These are phyloP conservation scores for Drosophila neotestacea DNA, from an alignment of 2,888 invertebrate genomes.

Conservation along the genomic window DNA sequence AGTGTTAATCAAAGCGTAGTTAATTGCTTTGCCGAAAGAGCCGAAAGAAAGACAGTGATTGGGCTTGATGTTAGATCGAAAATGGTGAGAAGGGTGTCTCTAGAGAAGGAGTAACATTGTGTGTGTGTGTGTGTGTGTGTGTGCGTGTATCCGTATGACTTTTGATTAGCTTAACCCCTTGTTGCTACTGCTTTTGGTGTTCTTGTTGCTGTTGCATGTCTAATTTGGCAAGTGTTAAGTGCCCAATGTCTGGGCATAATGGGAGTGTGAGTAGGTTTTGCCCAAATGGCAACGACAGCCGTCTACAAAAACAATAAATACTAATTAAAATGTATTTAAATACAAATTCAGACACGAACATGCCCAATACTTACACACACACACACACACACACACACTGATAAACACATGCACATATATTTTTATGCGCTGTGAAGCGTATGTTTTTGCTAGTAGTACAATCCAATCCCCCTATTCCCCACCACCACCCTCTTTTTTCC, in stretches of 20 bases:
- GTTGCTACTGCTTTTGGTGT: slow-evolving; percentile 16
- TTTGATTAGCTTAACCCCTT: slow-evolving; percentile 72
- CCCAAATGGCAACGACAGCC: slow-evolving; percentile 30
- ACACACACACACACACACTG: not conserved
- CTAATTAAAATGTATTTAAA: slow-evolving; percentile 80
- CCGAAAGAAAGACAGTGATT: slow-evolving; percentile 75
- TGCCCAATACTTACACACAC: slow-evolving; percentile 24
- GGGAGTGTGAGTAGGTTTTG: not conserved
- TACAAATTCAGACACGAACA: slow-evolving; percentile 61
- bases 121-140: slow-evolving; percentile 4
- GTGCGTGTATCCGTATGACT: slow-evolving; percentile 31
- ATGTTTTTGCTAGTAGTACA: slow-evolving; percentile 49
- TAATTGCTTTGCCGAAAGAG: slow-evolving; percentile 78
- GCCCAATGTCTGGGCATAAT: slow-evolving; percentile 8
- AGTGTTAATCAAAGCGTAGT: slow-evolving; percentile 82
- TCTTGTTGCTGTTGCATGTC: slow-evolving; percentile 67
- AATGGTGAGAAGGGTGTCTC: not conserved
- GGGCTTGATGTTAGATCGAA: slow-evolving; percentile 27
- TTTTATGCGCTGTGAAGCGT: slow-evolving; percentile 60
- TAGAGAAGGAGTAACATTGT: slow-evolving; percentile 11
- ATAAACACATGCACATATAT: slow-evolving; percentile 20
- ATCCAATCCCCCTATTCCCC: not conserved
- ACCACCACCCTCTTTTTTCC: not conserved
- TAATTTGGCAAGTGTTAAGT: slow-evolving; percentile 77
- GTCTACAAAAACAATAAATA: slow-evolving; percentile 74